Evolutionary conservation across 1,140 invertebrate genomes (phyloP), one percentile per base, ranked within the genome.

Genomic region (Anoplophora glabripennis): DNA sequence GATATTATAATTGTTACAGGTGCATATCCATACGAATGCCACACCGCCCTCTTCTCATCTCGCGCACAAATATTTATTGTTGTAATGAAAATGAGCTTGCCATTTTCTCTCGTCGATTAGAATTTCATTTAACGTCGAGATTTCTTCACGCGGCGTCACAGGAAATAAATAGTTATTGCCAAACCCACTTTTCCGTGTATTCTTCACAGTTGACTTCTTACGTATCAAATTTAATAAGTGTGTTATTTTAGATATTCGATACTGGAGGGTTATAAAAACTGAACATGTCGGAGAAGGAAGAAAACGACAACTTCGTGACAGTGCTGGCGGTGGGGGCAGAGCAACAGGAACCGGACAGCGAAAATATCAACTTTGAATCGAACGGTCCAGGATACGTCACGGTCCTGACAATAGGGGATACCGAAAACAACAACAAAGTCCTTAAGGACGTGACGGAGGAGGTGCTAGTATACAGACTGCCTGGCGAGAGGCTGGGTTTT

Each of bases 401-500:
- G 40, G 65, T 69, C n/a, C 45, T 72, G 12, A 72, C 63, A 21
- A 77, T 76, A 44, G 73, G 72, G 2, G 47, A 70, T 36, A 70
- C 17, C 66, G 63, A n/a, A 62, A 72, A 64, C 45, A 34, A 28
- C 21, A 28, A 61, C 17, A 60, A 53, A 37, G 41, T 40, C 46
- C 33, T 58, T 9, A 65, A 68, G 55, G 74, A 75, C 33, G 77
- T 81, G 11, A 81, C 81, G 11, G 87, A 89, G 62, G 86, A 90
- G 75, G 85, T 94, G 12, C 79, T 87, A 35, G 87, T 94, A 8
- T 90, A 89, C 67, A 82, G 93, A 53, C 79, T 94, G 52, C 90
- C 92, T 0, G 93, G 93, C 0, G 93, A 95, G 74, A 83, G 91
- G 38, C 77, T 97, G 0, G 94, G 94, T 0, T 91, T 97, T 70